Evolutionary conservation across 2,888 invertebrate species (phyloP).

Genomic region (Unio delphinus): DNA sequence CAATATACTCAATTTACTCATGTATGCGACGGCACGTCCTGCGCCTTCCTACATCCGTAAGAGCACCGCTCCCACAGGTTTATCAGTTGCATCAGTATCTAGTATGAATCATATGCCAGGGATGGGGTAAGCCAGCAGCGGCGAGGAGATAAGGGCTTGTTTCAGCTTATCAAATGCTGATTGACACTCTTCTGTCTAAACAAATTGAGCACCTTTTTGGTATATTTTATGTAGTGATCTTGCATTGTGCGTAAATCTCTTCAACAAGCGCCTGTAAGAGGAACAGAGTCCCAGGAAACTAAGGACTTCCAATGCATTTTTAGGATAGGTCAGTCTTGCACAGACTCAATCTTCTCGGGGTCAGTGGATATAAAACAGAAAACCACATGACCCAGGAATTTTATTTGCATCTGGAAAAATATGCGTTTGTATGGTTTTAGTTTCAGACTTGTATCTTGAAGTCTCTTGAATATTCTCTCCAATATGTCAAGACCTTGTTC

Average conservation of each 20-base stretch:
- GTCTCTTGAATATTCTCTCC: conserved; percentile 8
- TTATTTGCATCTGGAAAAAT: conserved; percentile 7
- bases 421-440: conserved; percentile 13
- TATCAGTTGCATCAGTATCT: background rate
- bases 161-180: too few species aligned
- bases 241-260: too few species aligned
- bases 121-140: background rate
- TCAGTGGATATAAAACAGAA: conserved; percentile 6
- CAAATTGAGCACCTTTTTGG: too few species aligned
- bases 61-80: background rate
- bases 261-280: too few species aligned
- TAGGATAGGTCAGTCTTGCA: too few species aligned
- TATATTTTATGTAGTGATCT: too few species aligned
- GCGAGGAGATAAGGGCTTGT: too few species aligned
- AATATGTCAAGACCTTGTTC: conserved; percentile 4
- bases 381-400: conserved; percentile 13
- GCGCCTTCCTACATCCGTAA: background rate
- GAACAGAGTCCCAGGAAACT: too few species aligned
- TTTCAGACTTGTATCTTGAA: conserved; percentile 6
- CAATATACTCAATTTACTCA: background rate
- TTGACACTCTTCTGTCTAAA: too few species aligned
- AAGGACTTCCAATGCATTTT: too few species aligned
- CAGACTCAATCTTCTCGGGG: background rate
- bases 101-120: background rate
- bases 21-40: background rate